Evolutionary conservation across 2,888 invertebrate genomes (phyloP), one percentile per base, ranked within the genome.

Genomic region (Parascotia fuliginaria): DNA sequence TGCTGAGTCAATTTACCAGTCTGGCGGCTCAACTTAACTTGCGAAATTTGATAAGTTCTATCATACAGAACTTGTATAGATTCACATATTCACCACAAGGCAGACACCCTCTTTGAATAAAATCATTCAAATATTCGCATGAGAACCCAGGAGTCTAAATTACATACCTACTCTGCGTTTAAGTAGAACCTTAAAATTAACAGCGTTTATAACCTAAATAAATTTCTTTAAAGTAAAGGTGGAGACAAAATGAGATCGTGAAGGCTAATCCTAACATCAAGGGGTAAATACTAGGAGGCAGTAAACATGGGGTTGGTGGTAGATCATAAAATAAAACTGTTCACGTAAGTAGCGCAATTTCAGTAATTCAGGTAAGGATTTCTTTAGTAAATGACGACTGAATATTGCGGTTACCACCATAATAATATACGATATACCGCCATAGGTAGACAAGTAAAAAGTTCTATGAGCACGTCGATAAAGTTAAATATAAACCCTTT

Each of bases 281-380:
- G 40, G 32, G 37, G 54, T 64, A 63, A 24, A 68, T 59, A 67
- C 51, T 50, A 48, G 46, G 39, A 24, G 16, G 61, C 52, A 63
- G 66, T 77, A 73, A 74, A 77, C 71, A 77, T 69, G 60, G 52
- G 60, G 57, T 65, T 66, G 67, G 62, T 66, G 64, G 70, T 48
- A 52, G 65, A 65, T 56, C 68, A 75, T 81, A 79, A 84, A 85
- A 84, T 79, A 77, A 79, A 81, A 82, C 77, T 74, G 80, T 77
- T 73, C 73, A 73, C 76, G 72, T 74, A 77, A 81, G 79, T 75
- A 73, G 70, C 66, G 60, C 73, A 69, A 73, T 84, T 82, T 65
- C 56, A 56, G 69, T 83, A 86, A 86, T 83, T n/a, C n/a, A n/a
- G n/a, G n/a, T n/a, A n/a, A n/a, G 75, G 78, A 74, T 81, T 84